Conservation (phyloP, 2,113 vertebrate species). For the Podilymbus podiceps region DNA sequence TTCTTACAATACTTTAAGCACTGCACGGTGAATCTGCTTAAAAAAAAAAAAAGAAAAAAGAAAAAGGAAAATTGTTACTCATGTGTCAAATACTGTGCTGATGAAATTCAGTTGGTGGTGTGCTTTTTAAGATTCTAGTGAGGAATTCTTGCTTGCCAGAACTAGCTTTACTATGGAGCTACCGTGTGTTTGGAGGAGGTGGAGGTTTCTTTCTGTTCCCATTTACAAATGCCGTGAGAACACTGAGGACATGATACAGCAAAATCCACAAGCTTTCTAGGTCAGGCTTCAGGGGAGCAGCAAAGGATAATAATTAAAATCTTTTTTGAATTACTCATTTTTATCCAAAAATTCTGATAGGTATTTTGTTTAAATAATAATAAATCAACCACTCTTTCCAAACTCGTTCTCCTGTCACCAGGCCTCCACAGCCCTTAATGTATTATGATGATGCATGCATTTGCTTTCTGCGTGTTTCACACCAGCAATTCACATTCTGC, state of each 20-base stretch:
- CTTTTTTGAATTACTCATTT: background rate
- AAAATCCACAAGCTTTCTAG: background rate
- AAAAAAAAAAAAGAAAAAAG: background rate
- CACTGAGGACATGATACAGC: background rate
- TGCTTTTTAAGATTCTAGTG: background rate
- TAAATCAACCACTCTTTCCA: background rate
- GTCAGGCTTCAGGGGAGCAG: background rate
- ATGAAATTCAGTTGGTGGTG: background rate
- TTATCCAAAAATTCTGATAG: background rate
- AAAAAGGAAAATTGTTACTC: background rate
- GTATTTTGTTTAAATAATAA: background rate
- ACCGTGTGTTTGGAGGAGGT: background rate
- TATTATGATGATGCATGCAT: accelerated
- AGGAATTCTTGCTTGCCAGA: background rate
- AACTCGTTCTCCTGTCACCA: background rate
- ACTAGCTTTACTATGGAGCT: background rate
- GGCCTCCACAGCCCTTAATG: background rate
- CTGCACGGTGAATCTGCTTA: background rate
- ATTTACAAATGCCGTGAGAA: background rate
- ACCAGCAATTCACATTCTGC: background rate
- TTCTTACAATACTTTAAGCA: background rate
- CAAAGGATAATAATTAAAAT: background rate
- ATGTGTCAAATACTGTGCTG: background rate
- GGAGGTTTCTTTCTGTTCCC: background rate
- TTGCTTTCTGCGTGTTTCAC: background rate